These are phyloP conservation scores for Noctua janthe DNA, from an alignment of 2,888 invertebrate species.

Conservation along the genomic window DNA sequence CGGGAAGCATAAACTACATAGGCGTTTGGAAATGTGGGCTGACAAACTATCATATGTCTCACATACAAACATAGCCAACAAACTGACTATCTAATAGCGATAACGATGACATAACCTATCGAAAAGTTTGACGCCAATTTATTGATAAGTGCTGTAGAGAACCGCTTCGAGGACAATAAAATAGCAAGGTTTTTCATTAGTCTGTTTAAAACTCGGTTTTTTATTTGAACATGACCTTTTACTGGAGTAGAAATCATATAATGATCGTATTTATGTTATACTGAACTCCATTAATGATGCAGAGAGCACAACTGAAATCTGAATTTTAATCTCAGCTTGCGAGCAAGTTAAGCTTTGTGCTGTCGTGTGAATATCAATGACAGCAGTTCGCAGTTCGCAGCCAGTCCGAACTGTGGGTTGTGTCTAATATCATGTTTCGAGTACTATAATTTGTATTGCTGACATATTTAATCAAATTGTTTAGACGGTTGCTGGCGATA, in stretches of 20 bases:
- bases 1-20: not conserved
- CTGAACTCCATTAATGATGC: conserved; percentile 15
- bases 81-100: not conserved
- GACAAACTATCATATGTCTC: not conserved
- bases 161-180: not conserved
- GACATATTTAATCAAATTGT: not conserved
- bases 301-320: not conserved
- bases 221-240: not conserved
- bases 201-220: not conserved
- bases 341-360: conserved; percentile 25
- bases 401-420: not conserved
- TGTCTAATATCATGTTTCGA: not conserved
- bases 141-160: not conserved
- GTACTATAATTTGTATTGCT: not conserved
- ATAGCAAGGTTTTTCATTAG: not conserved
- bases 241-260: not conserved
- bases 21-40: not conserved
- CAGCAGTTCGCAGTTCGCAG: not conserved
- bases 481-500: not conserved
- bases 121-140: not conserved
- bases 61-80: not conserved
- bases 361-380: conserved; percentile 35
- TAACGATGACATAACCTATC: not conserved
- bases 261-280: conserved; percentile 8
- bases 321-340: conserved; percentile 38